Evolutionary conservation across 2,888 invertebrate genomes (phyloP), one percentile per base, ranked within the genome.

Genomic region (Pelosia muscerda): DNA sequence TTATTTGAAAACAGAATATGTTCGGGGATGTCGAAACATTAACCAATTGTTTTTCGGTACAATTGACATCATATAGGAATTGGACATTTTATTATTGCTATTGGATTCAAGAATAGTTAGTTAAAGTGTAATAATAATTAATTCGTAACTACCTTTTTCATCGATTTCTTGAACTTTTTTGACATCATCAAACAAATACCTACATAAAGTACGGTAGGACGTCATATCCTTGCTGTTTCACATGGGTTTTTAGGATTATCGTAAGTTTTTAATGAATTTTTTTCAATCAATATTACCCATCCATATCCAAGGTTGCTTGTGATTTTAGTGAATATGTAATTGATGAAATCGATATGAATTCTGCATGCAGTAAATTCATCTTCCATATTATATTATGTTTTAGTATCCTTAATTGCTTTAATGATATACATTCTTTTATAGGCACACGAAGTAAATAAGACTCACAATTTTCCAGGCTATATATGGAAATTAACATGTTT

Each of bases 1-100:
- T 63, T 62, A 49, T 69, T 63, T 54, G 13, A 53, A 73, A 74
- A 69, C 72, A 71, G 75, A 71, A 73, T 63, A 38, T 66, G n/a
- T 13, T 70, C 55, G 62, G 72, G 70, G 66, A 59, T 79, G 72
- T 72, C 59, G 78, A 71, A 75, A 79, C 58, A 2, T 58, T 25
- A 31, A 60, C 25, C 26, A 59, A 70, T 66, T 70, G 64, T 67
- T 72, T 67, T 69, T 65, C 15, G 38, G 28, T 22, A 22, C 54
- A 31, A 54, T 28, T 22, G 49, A n/a, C n/a, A 42, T 6, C 42
- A 19, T 6, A 9, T 4, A n/a, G n/a, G 9, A 49, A 5, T n/a
- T 49, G 9, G 8, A n/a, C 8, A 49, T 9, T 49, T n/a, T n/a
- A n/a, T 28, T 28, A 28, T 28, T 5, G 28, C 4, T 28, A 28